Evolutionary conservation across 2,888 invertebrate genomes (phyloP).

Genomic region (Cephus nigrinus): DNA sequence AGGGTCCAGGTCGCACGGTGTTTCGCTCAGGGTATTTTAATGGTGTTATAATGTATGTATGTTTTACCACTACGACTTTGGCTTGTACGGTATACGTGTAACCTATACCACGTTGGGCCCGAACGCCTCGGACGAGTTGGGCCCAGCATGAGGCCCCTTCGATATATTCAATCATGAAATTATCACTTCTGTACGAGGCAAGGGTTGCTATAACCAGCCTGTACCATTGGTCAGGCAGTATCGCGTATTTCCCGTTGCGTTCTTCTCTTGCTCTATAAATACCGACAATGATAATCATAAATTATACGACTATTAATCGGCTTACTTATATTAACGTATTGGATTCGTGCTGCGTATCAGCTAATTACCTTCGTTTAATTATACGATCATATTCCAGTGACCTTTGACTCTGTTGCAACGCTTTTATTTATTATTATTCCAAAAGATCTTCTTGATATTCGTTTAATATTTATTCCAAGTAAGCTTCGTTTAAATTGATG

Average conservation of each 20-base stretch:
- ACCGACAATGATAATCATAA: not conserved
- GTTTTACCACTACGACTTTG: constrained; percentile 52
- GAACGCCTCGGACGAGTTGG: constrained; percentile 56
- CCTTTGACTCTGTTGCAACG: no score
- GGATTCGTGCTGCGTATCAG: not conserved
- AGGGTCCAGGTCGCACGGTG: constrained; percentile 48
- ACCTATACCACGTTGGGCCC: constrained; percentile 34
- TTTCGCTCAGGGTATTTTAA: constrained; percentile 58
- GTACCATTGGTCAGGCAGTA: not conserved
- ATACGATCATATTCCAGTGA: not conserved
- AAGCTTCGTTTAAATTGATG: not conserved
- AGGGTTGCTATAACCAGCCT: constrained; percentile 5
- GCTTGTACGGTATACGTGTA: constrained; percentile 27
- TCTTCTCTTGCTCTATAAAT: not conserved
- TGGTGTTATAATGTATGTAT: constrained; percentile 65
- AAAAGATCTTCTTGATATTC: not conserved
- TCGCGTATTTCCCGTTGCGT: not conserved
- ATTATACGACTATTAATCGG: not conserved
- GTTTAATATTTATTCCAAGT: not conserved
- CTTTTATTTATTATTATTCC: no score
- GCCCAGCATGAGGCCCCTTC: constrained; percentile 60
- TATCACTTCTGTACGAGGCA: constrained; percentile 63
- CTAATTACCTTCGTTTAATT: not conserved
- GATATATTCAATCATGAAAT: constrained; percentile 66
- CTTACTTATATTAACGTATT: not conserved